Evolutionary conservation across 2,888 invertebrate species (phyloP), one percentile per base, ranked within the genome.

Genomic region (Chrysomela aeneicollis): DNA sequence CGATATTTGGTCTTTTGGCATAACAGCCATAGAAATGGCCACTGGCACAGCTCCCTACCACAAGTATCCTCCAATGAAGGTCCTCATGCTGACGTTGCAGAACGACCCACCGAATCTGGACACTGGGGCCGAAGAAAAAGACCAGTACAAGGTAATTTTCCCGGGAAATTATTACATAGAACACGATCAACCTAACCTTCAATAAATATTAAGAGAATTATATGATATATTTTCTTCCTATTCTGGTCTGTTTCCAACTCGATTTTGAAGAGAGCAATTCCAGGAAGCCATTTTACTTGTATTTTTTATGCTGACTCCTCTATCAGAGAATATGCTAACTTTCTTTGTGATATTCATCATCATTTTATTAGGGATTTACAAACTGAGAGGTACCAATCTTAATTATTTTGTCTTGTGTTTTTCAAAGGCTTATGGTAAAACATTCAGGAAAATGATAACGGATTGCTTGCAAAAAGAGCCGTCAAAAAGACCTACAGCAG

Each of bases 31-130:
- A 74, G 99, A 99, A 85, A 92, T 99, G 91, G 98, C 98, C 0
- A 95, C 97, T 1, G 97, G 97, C 12, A 97, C 97, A 0, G 98
- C 99, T 0, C 99, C 99, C 0, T 99, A 99, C 82, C 98, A 98
- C 82, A 98, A 97, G 82, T 98, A 95, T 82, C 97, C 99, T 32
- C 97, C 99, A 0, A 98, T 99, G 98, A 99, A 99, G 85, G 95
- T 99, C 58, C 86, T 99, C 62, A 98, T 99, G 97, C 84, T 99
- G 71, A 99, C 98, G 0, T 85, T 99, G 65, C 97, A 98, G 84
- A 98, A 99, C 79, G 98, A 98, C 77, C 98, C 99, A 10, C 99
- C 99, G 0, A 93, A 92, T 49, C 85, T 99, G 74, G 99, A 99
- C 78, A 96, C 98, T 58, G 91, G 89, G 79, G 93, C 97, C 0